Conservation (phyloP, 1,140 invertebrate genomes). For the Cotesia glomerata region DNA sequence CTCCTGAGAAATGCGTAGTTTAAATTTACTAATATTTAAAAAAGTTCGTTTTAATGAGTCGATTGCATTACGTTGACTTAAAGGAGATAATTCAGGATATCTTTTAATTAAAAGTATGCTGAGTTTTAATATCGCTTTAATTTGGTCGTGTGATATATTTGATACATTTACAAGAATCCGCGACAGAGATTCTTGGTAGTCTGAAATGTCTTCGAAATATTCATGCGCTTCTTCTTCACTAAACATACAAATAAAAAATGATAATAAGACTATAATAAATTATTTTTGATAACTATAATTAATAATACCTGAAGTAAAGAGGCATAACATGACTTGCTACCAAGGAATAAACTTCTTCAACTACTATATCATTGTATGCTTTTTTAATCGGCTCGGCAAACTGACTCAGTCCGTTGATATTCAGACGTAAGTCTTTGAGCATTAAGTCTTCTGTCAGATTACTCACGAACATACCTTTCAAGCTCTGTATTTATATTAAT, state of each 20-base stretch:
- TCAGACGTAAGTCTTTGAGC: conserved; percentile 32
- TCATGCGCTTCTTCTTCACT: conserved; percentile 36
- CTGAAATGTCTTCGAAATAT: conserved; percentile 42
- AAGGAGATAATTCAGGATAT: conserved; percentile 56
- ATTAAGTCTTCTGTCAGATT: conserved; percentile 27
- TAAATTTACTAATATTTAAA: conserved; percentile 47
- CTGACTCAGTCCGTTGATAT: conserved; percentile 52
- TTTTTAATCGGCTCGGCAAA: conserved; percentile 45
- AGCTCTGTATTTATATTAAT: conserved; percentile 38
- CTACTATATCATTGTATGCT: conserved; percentile 31
- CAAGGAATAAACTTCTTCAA: conserved; percentile 45
- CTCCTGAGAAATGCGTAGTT: conserved; percentile 45
- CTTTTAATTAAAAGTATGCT: conserved; percentile 56
- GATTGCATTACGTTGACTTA: conserved; percentile 43
- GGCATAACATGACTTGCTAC: conserved; percentile 42
- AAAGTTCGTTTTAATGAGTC: conserved; percentile 55
- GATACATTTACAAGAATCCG: conserved; percentile 51
- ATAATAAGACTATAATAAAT: conserved; percentile 22
- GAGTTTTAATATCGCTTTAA: conserved; percentile 53
- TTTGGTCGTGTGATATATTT: conserved; percentile 51
- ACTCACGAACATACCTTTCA: conserved; percentile 35
- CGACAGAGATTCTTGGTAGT: conserved; percentile 54
- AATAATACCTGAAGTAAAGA: conserved; percentile 42
- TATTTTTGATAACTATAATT: too few species aligned
- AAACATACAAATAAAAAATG: conserved; percentile 24